Base-by-base conservation (phyloP, 1,140 invertebrate genomes). In the Araneus ventricosus region DNA sequence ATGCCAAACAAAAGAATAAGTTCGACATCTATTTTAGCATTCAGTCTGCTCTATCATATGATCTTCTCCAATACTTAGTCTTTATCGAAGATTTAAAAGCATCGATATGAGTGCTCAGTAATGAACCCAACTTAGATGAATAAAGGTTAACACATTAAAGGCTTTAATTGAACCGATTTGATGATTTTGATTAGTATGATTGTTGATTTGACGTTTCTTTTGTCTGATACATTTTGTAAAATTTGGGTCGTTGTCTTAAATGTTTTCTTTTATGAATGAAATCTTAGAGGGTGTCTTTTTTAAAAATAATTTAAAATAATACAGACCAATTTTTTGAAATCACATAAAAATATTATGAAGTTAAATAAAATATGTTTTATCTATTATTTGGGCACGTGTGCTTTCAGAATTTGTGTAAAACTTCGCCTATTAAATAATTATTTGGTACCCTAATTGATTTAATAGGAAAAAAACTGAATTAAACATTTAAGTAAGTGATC, bases 1-100 rank as follows among this genome's bases (percentile, higher is more conserved):
- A 70, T 6, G 39, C 14, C 10, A 75, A 88, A 88, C 61, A 88
- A 88, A 88, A 67, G 86, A 75, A 39, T 70, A 45, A 70, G 59
- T 37, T 63, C 30, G 22, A 34, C 7, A 39, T 22, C 57, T 86
- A 34, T 59, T 86, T 61, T 27, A 30, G 52, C 52, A 86, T 86
- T 86, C 45, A 61, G 1, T 22, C 4, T 6, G 70, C 17, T 75
- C 30, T 10, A 75, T 75, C 34, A 37, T 75, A 27, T 17, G 34
- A 75, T 75, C 70, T 34, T 17, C 30, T 20, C 30, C 70, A 75
- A 75, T 37, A 75, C 20, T 75, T 75, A 75, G 10, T 22, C 70
- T 27, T 75, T 34, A 75, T 75, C 70, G 20, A 14, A 34, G 30
- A 75, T 75, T 34, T 75, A 75, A 75, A 75, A 30, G 34, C 70